Conservation (phyloP, 1,140 invertebrate genomes). For the Scaptomyza montana region DNA sequence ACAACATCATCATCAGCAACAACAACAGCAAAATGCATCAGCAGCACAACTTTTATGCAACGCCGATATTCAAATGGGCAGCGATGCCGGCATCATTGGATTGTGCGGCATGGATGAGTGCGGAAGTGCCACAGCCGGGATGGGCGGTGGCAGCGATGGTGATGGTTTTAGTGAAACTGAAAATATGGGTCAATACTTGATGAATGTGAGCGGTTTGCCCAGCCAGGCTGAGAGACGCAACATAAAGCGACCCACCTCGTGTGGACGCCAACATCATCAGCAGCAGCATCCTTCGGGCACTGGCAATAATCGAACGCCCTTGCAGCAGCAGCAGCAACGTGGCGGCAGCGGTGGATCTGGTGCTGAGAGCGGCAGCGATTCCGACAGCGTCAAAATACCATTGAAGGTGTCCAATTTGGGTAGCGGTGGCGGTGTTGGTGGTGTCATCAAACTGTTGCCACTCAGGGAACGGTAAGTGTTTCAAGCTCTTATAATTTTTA, state of each 20-base stretch:
- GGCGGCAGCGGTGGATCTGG: constrained; percentile 78
- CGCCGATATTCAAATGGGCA: constrained; percentile 70
- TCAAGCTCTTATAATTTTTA: neutral
- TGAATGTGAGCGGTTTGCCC: constrained; percentile 66
- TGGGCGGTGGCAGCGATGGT: constrained; percentile 70
- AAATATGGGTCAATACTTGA: constrained; percentile 84
- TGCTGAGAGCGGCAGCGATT: constrained; percentile 85
- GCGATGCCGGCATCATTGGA: constrained; percentile 23
- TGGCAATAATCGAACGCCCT: constrained; percentile 62
- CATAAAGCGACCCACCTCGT: constrained; percentile 76
- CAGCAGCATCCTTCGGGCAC: constrained; percentile 46
- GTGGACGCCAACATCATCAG: constrained; percentile 63
- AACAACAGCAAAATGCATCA: constrained; percentile 55
- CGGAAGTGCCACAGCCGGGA: constrained; percentile 27
- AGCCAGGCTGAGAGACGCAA: constrained; percentile 82
- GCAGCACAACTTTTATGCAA: constrained; percentile 61
- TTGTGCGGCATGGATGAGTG: constrained; percentile 62
- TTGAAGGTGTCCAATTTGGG: constrained; percentile 83
- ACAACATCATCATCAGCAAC: constrained; percentile 40
- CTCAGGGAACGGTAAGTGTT: constrained; percentile 87
- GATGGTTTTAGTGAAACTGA: constrained; percentile 85
- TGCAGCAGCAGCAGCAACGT: constrained; percentile 50
- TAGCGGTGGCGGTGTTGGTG: constrained; percentile 54
- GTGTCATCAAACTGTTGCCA: constrained; percentile 74
- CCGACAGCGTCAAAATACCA: constrained; percentile 86